Base-by-base conservation (phyloP, 2,113 vertebrate species). In the Diadophis punctatus region DNA sequence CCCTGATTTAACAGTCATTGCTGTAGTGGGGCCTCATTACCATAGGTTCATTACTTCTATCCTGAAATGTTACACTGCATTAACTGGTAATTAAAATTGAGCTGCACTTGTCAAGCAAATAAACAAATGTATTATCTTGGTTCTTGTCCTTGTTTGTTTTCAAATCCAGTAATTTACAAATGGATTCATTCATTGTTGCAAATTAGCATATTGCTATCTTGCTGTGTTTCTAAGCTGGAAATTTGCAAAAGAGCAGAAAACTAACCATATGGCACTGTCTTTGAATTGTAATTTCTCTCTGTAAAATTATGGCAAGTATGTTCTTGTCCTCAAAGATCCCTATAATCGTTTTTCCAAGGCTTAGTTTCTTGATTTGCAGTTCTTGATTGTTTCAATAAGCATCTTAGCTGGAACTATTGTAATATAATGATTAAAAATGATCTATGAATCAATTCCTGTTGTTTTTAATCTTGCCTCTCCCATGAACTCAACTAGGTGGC, bases 11-110 rank as follows among this genome's bases (percentile, higher is more conserved):
- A 95, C 91, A 95, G 89, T 93, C 95, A 51, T 95, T 91, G 91
- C 92, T 86, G 10, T 90, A 95, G 94, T 90, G 90, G 95, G 92
- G 87, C 49, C 87, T 95, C 92, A 92, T 96, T 95, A 93, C 84
- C 94, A 87, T 90, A 95, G 63, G 34, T 93, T 93, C 95, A 89
- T 90, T 94, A 96, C 94, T 92, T 95, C 49, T 94, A 94, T 87
- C 92, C 88, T 93, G 93, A 96, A 95, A 95, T 93, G 90, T 93
- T 96, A 93, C 86, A 94, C 91, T 63, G 91, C 94, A 95, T 95
- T 96, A 95, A 94, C 93, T 96, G 94, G 94, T 94, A 94, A 96
- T 96, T 96, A 96, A 96, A 96, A 96, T 96, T 94, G 95, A 95
- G 95, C 95, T 94, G 95, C 88, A 56, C 91, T 80, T 94, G 94